Evolutionary conservation across 1,140 invertebrate species (phyloP), one percentile per base, ranked within the genome.

Genomic region (Dufourea novaeangliae): DNA sequence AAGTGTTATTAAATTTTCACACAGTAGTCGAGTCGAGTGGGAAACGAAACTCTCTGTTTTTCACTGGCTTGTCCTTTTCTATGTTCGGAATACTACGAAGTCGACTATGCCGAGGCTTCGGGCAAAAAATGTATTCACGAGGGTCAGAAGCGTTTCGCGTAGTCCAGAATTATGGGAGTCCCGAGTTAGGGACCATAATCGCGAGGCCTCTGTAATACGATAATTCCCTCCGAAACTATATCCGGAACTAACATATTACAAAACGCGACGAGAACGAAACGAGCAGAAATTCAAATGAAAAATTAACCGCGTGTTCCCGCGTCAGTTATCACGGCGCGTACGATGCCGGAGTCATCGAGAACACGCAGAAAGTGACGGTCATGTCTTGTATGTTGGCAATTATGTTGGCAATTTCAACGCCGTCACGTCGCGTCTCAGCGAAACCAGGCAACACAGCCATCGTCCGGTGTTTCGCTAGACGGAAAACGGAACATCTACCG

Each of bases 361-460:
- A n/a, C 17, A 59, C 61, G 79, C 62, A 64, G 46, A 6, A 63
- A 25, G 39, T 14, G 41, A 52, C 27, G 63, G 25, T 22, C 63
- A 32, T 39, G 39, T 64, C 37, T 44, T n/a, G 37, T 66, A 74
- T 72, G 74, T 37, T 44, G n/a, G 14, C 17, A 22, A 62, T 76
- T 71, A 84, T 82, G 76, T n/a, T 56, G 20, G 80, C 34, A 75
- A 82, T 84, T 78, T 70, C 52, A 70, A 74, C 52, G 76, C n/a
- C n/a, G n/a, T n/a, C n/a, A n/a, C 46, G 27, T 59, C 25, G 46
- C 64, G 66, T 64, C 54, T 61, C 61, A 39, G 29, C 70, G 71
- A 39, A 64, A 39, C 46, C 25, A 37, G 25, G 32, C 25, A 37
- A 20, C 29, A 25, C 32, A 50, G 68, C 32, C 50, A n/a, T 57